Evolutionary conservation across 2,888 invertebrate species (phyloP).

Genomic region (Ceramica pisi): DNA sequence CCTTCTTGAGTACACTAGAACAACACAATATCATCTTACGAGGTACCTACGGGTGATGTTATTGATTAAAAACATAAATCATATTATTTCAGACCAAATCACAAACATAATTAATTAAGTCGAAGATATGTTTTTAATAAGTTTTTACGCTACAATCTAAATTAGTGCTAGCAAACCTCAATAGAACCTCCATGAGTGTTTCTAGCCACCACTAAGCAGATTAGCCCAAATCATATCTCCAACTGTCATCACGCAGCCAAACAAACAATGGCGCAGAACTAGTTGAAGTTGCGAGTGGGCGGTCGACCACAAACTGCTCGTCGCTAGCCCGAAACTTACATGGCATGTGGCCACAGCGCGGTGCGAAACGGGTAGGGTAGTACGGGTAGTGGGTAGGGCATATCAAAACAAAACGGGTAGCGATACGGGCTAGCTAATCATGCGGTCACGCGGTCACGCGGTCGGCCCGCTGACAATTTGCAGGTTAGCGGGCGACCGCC

Average conservation of each 20-base stretch:
- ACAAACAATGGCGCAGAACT: slow-evolving; percentile 65
- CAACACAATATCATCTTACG: background rate
- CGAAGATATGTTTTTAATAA: background rate
- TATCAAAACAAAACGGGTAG: slow-evolving; percentile 80
- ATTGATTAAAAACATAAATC: background rate
- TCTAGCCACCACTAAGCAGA: slow-evolving; percentile 20
- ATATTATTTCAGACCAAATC: background rate
- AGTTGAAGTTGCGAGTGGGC: slow-evolving; percentile 67
- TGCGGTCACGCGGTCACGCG: slow-evolving; percentile 74
- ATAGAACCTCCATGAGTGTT: background rate
- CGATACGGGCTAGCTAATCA: slow-evolving; percentile 80
- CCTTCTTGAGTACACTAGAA: background rate
- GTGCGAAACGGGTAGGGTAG: slow-evolving; percentile 49
- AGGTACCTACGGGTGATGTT: background rate
- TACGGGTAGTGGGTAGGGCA: slow-evolving; percentile 66
- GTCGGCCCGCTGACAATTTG: slow-evolving; percentile 76
- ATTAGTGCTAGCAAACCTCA: background rate
- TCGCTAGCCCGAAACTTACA: slow-evolving; percentile 78
- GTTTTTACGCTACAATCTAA: background rate
- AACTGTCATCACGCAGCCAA: slow-evolving; percentile 46
- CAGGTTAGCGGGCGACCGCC: slow-evolving; percentile 80
- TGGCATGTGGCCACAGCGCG: slow-evolving; percentile 68
- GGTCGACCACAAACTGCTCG: slow-evolving; percentile 78
- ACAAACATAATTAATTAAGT: too few species aligned
- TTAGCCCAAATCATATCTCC: slow-evolving; percentile 51